phyloP scores from a whole-genome alignment of 2,888 invertebrate species.

The Eupithecia tripunctaria region DNA sequence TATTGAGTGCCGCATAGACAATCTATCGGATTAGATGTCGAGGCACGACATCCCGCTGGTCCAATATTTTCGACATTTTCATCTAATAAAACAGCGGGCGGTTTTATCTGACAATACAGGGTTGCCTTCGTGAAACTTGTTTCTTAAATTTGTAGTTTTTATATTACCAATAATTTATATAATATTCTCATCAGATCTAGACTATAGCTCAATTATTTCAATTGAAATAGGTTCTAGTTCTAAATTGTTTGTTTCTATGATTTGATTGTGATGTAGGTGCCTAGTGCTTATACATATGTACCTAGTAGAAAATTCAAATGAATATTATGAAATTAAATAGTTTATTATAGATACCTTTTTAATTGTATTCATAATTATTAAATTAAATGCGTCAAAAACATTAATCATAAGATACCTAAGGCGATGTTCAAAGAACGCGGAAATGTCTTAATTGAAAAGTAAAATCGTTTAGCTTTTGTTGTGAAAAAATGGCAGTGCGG shows the following conservation, averaged over 20 bases:
- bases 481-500: background rate
- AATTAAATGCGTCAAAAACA: background rate
- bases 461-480: background rate
- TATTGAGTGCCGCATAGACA: constrained; percentile 27
- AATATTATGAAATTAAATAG: too few relatives aligned
- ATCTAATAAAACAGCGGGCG: constrained; percentile 21
- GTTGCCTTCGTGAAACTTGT: background rate
- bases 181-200: too few relatives aligned
- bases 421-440: background rate
- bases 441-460: background rate
- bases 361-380: background rate
- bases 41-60: constrained; percentile 23
- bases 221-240: too few relatives aligned
- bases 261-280: too few relatives aligned
- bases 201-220: too few relatives aligned
- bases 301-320: too few relatives aligned
- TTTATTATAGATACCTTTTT: too few relatives aligned
- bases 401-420: background rate
- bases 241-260: too few relatives aligned
- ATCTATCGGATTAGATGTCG: constrained; percentile 22
- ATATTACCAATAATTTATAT: background rate
- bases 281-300: background rate
- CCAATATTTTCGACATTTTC: constrained; percentile 31
- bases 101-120: background rate
- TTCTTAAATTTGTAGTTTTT: background rate